Base-by-base conservation (phyloP, 2,113 vertebrate species). In the Pica pica region DNA sequence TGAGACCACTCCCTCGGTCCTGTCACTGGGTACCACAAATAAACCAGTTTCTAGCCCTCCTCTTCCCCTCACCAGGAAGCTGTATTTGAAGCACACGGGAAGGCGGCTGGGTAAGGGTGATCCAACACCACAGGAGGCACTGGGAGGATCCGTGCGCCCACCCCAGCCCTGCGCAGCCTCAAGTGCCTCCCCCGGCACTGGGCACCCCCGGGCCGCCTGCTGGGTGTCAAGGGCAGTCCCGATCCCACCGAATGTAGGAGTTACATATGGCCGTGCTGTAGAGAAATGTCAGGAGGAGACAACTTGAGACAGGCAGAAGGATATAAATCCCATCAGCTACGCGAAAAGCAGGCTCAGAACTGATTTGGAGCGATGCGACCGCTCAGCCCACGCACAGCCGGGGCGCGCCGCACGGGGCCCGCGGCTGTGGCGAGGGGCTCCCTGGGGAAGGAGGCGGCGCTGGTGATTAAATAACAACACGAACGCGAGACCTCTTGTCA, bases 221-320 rank as follows among this genome's bases (percentile, higher is more conserved):
- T 55, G 46, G 5, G 81, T 6, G 30, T 20, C 61, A 76, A 31
- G 68, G 41, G 57, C 87, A 87, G 77, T 30, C 35, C 56, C 35
- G 0, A 30, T 55, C 56, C 22, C 81, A 9, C 24, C 9, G 46
- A 55, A 18, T 2, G 2, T 0, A 77, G 21, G 20, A 12, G 2
- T 64, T 67, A 75, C 26, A 41, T 1, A 59, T 5, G 80, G 41
- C 77, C 23, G 59, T 22, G 57, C 64, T 35, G 35, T 10, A 33
- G n/a, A 70, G n/a, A 87, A 82, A 68, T 61, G 46, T 26, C 61
- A 71, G 18, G 4, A 74, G 23, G 46, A 82, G 57, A 39, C 28
- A 63, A 11, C 65, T 14, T 1, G 0, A 64, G n/a, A 37, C 60
- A 68, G 37, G 16, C 52, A 75, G 2, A 5, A 30, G 28, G 60